A percentile compares a stretch with the other conserved stretches of the same genome.
Evolutionary conservation across 2,113 vertebrate species (phyloP).

Genomic region (Tyrannus savana): DNA sequence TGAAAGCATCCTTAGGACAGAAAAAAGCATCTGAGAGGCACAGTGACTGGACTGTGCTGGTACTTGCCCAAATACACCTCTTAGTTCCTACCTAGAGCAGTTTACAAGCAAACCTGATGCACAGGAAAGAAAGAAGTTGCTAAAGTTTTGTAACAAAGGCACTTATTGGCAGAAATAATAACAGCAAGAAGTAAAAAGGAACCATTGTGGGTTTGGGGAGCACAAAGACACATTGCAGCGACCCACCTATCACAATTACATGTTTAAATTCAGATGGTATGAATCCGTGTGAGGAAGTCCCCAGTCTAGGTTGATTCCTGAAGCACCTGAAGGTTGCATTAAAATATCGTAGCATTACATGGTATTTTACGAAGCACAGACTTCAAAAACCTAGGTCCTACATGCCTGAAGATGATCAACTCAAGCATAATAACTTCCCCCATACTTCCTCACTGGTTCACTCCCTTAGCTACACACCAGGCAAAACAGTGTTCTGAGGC

Average conservation of each 20-base stretch:
- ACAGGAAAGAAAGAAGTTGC: background rate
- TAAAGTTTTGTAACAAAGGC: background rate
- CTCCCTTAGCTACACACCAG: background rate
- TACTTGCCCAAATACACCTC: background rate
- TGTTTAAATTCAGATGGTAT: background rate
- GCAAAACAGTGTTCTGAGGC: background rate
- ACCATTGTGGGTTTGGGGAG: background rate
- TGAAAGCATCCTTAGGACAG: background rate
- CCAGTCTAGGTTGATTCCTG: background rate
- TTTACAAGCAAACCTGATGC: background rate
- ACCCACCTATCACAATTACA: background rate
- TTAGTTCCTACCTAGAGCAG: background rate
- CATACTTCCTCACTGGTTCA: background rate
- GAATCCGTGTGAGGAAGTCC: background rate
- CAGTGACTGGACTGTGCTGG: background rate
- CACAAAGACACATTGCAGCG: background rate
- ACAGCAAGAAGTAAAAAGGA: background rate
- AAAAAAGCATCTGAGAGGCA: background rate
- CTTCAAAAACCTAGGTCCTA: background rate
- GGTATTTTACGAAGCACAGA: background rate
- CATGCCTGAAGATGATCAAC: background rate
- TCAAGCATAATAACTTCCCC: background rate
- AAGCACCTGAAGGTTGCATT: background rate
- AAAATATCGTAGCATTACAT: background rate
- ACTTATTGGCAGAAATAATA: background rate